A percentile compares a stretch with the other conserved stretches of the same genome.
Evolutionary conservation across 2,888 invertebrate species (phyloP).

Genomic region (Amblyjoppa fuscipennis): DNA sequence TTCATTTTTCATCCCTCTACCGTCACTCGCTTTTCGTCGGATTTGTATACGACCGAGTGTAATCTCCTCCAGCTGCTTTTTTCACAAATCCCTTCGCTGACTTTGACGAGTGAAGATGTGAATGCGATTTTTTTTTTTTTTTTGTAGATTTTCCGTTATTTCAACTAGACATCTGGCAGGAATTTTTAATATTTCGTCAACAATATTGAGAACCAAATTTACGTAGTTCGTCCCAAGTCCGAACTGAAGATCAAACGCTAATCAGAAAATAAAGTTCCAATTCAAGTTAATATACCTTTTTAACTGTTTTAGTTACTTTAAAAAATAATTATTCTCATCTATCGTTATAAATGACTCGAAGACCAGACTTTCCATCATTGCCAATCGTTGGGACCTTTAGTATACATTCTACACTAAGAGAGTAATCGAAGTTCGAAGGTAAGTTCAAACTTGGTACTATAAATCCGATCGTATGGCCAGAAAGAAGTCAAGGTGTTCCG

Average conservation of each 20-base stretch:
- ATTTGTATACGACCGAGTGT: neutral
- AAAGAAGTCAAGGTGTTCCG: neutral
- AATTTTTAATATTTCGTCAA: neutral
- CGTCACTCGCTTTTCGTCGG: slow-evolving; percentile 28
- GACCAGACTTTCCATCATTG: too few species aligned
- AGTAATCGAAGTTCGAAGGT: neutral
- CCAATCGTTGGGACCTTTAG: neutral
- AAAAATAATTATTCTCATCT: neutral
- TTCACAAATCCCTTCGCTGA: slow-evolving; percentile 13
- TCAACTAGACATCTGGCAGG: neutral
- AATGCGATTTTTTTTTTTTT: slow-evolving; percentile 3
- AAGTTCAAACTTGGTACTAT: neutral
- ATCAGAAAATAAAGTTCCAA: too few species aligned
- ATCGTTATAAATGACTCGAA: too few species aligned
- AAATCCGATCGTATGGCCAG: neutral
- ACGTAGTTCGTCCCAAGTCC: neutral
- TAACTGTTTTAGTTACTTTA: neutral
- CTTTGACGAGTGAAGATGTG: neutral
- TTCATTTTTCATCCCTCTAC: slow-evolving; percentile 18
- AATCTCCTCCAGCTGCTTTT: slow-evolving; percentile 18
- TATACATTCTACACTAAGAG: neutral
- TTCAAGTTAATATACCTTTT: too few species aligned
- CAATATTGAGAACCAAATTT: neutral
- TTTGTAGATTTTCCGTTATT: neutral
- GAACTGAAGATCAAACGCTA: neutral